Evolutionary conservation across 2,888 invertebrate species (phyloP), one percentile per base, ranked within the genome.

Genomic region (Pyrrhopygopsis socrates): DNA sequence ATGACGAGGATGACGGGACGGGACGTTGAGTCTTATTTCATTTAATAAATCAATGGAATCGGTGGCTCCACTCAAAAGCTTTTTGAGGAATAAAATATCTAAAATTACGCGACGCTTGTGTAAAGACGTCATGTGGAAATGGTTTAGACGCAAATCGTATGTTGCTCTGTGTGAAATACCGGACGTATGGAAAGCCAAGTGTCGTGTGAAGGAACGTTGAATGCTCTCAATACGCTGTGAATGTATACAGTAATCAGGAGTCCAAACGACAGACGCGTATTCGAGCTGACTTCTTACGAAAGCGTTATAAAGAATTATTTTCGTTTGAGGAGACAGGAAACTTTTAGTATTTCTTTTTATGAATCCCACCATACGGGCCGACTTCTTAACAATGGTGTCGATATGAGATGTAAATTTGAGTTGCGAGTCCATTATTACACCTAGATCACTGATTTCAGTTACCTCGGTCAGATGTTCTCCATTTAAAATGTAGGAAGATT

Each of bases 391-490:
- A 50, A 73, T 76, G 22, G 4, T 38, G 65, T 89, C 65, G 18
- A 89, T 84, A 24, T 89, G 86, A n/a, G 41, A 13, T 24, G 18
- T 45, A 54, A 86, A 86, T 22, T 60, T 80, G 2, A 86, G 27
- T 60, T 86, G 34, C n/a, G 54, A 58, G 22, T 87, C 86, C 9
- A 89, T 50, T 1, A 58, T 71, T 24, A 84, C 80, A 1, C 86
- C 86, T 3, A 90, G 38, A 58, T 90, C 87, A 1, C 67, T 30
- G 15, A 90, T 71, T 38, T 81, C 71, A 22, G 45, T 50, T n/a
- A 84, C 83, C 45, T 77, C 8, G 29, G 20, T 18, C 20, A 76
- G 58, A n/a, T 18, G 24, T 30, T 45, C 54, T 15, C 38, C 34
- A 30, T 58, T 50, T 41, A 85, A 58, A 15, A 6, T 18, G 22